These are phyloP conservation scores for Rhorus exstirpatorius DNA, from an alignment of 2,888 invertebrate species.

Conservation along the genomic window DNA sequence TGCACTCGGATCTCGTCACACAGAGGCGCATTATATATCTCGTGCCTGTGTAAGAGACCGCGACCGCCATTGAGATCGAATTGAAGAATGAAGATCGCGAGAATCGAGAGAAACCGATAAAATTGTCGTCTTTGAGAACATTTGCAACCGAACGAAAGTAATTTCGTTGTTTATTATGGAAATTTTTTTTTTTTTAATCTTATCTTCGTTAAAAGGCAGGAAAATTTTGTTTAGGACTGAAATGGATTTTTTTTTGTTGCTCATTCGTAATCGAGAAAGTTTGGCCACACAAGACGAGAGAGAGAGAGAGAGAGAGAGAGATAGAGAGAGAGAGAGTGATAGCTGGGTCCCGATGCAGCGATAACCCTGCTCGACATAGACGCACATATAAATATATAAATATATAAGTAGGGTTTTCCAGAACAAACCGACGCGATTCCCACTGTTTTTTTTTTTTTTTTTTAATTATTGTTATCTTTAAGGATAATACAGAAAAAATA, in stretches of 20 bases:
- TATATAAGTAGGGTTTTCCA: background rate
- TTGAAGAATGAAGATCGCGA: conserved; percentile 57
- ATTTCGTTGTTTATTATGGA: background rate
- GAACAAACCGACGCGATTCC: background rate
- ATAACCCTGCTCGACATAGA: conserved; percentile 29
- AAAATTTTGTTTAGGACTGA: too few species aligned
- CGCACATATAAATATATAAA: too few species aligned
- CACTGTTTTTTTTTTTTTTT: background rate
- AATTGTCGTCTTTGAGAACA: conserved; percentile 1
- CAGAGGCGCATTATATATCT: background rate
- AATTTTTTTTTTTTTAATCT: background rate
- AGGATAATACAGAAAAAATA: too few species aligned
- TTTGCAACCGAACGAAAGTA: background rate
- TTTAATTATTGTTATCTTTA: too few species aligned
- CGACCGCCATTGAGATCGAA: conserved; percentile 50
- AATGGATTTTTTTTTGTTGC: too few species aligned
- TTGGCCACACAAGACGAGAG: background rate
- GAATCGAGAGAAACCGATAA: conserved; percentile 19
- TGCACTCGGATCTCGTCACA: conserved; percentile 13
- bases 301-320: too few species aligned
- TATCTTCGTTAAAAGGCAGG: too few species aligned
- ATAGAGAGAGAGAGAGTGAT: too few species aligned
- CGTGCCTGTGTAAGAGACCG: background rate
- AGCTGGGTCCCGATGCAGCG: conserved; percentile 37
- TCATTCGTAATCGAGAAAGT: background rate